Percentiles rank a stretch among this genome's conserved stretches.
Conservation (phyloP, 2,797 vertebrate genomes). For the Gymnodraco acuticeps region DNA sequence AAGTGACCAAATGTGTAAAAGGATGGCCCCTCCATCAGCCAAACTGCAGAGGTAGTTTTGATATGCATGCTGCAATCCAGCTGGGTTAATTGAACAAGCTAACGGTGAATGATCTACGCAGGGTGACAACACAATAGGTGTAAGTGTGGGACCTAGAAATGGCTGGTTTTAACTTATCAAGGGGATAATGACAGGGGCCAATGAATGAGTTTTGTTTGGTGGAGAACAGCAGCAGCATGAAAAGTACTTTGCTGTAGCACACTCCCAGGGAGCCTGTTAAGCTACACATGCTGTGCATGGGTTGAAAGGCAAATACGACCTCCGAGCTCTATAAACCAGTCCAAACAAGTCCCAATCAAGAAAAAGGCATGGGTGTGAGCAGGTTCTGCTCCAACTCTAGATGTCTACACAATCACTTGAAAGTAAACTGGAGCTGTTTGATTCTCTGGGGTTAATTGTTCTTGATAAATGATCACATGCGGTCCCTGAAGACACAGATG, state of each 20-base stretch:
- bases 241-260: constrained; percentile 60
- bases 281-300: constrained; percentile 57
- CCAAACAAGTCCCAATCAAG: constrained; percentile 57
- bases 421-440: constrained; percentile 1
- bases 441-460: constrained; percentile 23
- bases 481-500: not conserved
- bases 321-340: constrained; percentile 53
- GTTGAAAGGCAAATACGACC: constrained; percentile 65
- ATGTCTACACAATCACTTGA: constrained; percentile 1
- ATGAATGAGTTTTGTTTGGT: constrained; percentile 38
- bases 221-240: constrained; percentile 65
- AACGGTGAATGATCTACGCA: constrained; percentile 11
- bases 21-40: not conserved
- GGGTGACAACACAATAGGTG: constrained; percentile 31
- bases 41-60: not conserved
- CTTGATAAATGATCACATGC: constrained; percentile 19
- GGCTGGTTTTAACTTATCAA: constrained; percentile 37
- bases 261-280: constrained; percentile 63
- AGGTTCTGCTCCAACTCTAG: constrained; percentile 17
- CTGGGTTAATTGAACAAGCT: constrained; percentile 42
- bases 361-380: constrained; percentile 26
- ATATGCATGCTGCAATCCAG: constrained; percentile 2
- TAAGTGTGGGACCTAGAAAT: constrained; percentile 48
- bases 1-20: constrained; percentile 10
- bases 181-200: constrained; percentile 45